These are phyloP conservation scores for Drosophila albomicans DNA, from an alignment of 1,140 invertebrate species.

Conservation along the genomic window DNA sequence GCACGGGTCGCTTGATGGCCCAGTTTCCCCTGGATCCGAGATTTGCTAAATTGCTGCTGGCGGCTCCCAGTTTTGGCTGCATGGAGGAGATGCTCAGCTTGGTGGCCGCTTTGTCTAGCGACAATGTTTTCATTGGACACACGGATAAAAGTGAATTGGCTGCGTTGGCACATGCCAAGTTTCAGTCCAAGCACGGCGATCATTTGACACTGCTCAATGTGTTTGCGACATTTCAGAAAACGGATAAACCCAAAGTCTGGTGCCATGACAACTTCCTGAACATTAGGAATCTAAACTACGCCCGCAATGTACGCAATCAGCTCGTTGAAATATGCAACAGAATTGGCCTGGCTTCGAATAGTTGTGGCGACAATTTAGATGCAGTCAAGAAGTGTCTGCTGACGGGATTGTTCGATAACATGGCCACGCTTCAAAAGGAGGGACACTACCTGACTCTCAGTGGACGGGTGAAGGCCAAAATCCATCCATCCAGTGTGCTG, in stretches of 20 bases:
- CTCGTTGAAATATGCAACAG: conserved; percentile 91
- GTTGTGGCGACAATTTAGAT: conserved; percentile 91
- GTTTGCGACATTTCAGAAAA: conserved; percentile 91
- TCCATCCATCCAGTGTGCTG: conserved; percentile 83
- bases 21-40: conserved; percentile 96
- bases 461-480: conserved; percentile 69
- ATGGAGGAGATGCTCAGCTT: conserved; percentile 91
- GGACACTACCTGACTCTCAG: conserved; percentile 90
- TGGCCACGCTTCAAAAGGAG: conserved; percentile 93
- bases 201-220: conserved; percentile 97
- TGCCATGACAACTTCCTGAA: conserved; percentile 96
- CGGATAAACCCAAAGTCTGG: conserved; percentile 93
- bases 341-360: conserved; percentile 88
- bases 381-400: conserved; percentile 91
- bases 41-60: conserved; percentile 93
- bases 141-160: conserved; percentile 89
- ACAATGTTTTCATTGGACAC: conserved; percentile 87
- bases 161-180: conserved; percentile 90
- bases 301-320: conserved; percentile 93
- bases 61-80: conserved; percentile 92
- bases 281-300: conserved; percentile 93
- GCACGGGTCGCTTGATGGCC: conserved; percentile 93
- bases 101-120: conserved; percentile 87
- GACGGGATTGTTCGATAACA: conserved; percentile 94
- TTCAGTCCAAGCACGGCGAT: conserved; percentile 95